Evolutionary conservation across 2,113 vertebrate species (phyloP).

Genomic region (Ramphastos sulfuratus): DNA sequence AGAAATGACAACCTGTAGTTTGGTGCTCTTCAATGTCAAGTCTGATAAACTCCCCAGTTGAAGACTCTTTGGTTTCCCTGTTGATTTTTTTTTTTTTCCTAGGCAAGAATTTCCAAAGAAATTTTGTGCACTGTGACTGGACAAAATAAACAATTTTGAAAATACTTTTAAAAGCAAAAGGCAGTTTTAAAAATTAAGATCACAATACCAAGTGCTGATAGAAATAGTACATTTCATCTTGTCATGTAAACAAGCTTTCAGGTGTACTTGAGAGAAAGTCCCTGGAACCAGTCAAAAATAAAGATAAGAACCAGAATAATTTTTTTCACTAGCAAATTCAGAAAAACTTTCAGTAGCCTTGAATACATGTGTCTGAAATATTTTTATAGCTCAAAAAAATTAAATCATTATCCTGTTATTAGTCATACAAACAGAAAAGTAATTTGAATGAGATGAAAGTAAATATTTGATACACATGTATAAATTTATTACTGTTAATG

Average conservation of each 20-base stretch:
- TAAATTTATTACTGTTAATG: conserved; percentile 59
- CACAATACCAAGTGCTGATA: conserved; percentile 8
- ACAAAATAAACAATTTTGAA: neutral
- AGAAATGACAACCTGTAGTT: neutral
- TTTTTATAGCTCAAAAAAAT: conserved; percentile 33
- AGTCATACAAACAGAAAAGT: conserved; percentile 46
- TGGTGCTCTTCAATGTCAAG: neutral
- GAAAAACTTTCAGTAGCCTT: conserved; percentile 43
- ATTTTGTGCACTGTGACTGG: neutral
- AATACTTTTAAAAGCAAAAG: conserved; percentile 34
- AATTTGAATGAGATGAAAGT: conserved; percentile 61
- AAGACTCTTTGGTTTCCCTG: neutral
- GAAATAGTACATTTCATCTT: conserved; percentile 30
- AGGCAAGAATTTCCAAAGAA: neutral
- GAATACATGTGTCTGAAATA: conserved; percentile 31
- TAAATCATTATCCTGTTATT: conserved; percentile 43
- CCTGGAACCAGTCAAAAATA: conserved; percentile 19
- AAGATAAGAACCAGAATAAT: conserved; percentile 39
- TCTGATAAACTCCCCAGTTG: neutral
- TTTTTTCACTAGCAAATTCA: conserved; percentile 19
- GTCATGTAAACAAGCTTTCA: conserved; percentile 30
- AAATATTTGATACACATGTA: conserved; percentile 48
- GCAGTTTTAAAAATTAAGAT: conserved; percentile 45
- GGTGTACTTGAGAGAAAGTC: conserved; percentile 13
- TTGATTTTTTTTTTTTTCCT: neutral